Conservation (phyloP, 2,113 vertebrate species). For the Onychorhynchus coronatus region DNA sequence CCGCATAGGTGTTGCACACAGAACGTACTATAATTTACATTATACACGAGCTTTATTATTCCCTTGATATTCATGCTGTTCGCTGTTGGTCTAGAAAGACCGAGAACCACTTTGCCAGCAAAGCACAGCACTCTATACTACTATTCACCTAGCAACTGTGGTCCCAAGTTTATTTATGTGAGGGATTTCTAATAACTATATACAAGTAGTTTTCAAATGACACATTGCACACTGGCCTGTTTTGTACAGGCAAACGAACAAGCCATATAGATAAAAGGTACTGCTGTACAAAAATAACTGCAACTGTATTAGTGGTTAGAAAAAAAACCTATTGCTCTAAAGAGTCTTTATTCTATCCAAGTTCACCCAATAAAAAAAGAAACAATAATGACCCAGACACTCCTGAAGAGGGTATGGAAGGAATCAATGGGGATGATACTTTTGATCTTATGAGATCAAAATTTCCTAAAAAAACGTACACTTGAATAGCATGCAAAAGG, state of each 20-base stretch:
- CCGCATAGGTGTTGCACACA: background rate
- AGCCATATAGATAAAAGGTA: background rate
- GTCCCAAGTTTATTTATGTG: background rate
- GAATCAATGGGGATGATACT: background rate
- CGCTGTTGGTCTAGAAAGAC: background rate
- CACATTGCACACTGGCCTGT: background rate
- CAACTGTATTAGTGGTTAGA: background rate
- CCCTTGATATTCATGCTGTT: background rate
- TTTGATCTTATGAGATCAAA: background rate
- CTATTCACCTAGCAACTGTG: accelerated
- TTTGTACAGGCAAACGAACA: background rate
- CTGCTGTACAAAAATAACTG: background rate
- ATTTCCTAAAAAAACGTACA: background rate
- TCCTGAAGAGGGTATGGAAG: background rate
- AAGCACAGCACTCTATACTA: background rate
- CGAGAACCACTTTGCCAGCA: accelerated
- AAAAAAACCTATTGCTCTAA: background rate
- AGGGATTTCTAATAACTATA: background rate
- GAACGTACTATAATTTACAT: background rate
- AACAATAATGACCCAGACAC: background rate
- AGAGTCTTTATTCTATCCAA: background rate
- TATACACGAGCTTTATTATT: background rate
- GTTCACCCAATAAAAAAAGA: background rate
- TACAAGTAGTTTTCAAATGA: background rate
- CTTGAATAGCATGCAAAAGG: background rate